Evolutionary conservation across 2,797 vertebrate genomes (phyloP).

Genomic region (Chaetodon trifasciatus): DNA sequence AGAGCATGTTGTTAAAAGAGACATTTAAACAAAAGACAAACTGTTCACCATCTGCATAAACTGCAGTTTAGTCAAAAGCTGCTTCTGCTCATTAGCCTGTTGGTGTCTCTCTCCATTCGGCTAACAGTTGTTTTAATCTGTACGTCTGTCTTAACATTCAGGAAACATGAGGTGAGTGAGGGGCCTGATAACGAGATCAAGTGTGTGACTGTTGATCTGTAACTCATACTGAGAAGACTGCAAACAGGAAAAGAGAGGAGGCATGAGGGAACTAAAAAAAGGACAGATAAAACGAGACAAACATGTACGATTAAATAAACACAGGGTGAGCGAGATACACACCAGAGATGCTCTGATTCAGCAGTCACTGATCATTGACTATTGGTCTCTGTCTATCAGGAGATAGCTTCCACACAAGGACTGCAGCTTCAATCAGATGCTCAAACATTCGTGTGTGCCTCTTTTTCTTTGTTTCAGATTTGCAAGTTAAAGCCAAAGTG

Average conservation of each 20-base stretch:
- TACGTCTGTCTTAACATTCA: neutral
- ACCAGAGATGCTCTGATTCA: conserved; percentile 36
- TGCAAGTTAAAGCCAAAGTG: conserved; percentile 29
- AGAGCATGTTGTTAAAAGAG: neutral
- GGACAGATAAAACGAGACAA: conserved; percentile 20
- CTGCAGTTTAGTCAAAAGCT: neutral
- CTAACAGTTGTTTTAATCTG: neutral
- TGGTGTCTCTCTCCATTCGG: neutral
- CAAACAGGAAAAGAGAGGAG: conserved; percentile 6
- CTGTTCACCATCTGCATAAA: neutral
- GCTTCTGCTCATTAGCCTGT: neutral
- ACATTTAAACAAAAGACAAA: neutral
- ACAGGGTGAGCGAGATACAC: neutral
- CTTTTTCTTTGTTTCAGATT: conserved; percentile 14
- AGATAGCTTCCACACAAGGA: conserved; percentile 12
- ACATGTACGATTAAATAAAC: neutral
- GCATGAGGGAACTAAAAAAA: conserved; percentile 8
- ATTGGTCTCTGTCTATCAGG: conserved; percentile 44
- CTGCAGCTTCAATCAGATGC: conserved; percentile 10
- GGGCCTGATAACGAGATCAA: conserved; percentile 30
- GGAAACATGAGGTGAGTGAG: conserved; percentile 5
- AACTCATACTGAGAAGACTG: neutral
- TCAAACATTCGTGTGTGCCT: conserved; percentile 2
- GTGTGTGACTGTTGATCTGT: neutral
- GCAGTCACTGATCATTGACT: conserved; percentile 50